Conservation (phyloP, 2,113 vertebrate species). For the Cepphus grylle region DNA sequence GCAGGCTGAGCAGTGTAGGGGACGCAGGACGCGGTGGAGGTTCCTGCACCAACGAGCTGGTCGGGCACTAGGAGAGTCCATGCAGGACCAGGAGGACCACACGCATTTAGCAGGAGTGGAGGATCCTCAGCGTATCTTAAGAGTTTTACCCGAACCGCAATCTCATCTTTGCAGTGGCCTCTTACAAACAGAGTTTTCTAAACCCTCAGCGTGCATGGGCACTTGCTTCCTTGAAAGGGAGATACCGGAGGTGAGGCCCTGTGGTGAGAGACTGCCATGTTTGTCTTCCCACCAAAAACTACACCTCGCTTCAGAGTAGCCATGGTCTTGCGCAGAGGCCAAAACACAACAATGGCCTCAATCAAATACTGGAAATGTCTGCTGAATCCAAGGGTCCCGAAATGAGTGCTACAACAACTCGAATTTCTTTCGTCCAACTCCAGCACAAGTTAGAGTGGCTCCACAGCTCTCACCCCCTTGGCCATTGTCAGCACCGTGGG, state of each 20-base stretch:
- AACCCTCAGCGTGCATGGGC: neutral
- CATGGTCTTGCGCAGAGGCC: neutral
- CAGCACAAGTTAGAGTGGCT: neutral
- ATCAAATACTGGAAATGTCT: neutral
- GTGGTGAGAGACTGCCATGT: neutral
- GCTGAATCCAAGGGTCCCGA: neutral
- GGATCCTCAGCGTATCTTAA: neutral
- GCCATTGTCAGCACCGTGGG: neutral
- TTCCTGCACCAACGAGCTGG: neutral
- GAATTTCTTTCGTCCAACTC: neutral
- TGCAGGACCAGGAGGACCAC: neutral
- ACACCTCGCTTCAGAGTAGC: neutral
- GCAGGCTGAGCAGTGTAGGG: neutral
- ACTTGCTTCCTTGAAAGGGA: neutral
- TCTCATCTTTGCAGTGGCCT: neutral
- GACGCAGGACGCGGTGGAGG: neutral
- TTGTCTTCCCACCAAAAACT: neutral
- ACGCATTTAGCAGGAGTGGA: neutral
- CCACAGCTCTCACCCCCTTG: neutral
- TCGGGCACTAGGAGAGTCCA: neutral
- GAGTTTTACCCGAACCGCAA: neutral
- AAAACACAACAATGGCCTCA: neutral
- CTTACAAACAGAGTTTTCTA: neutral
- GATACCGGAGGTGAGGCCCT: neutral
- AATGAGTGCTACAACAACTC: neutral